Percentiles rank a stretch among this genome's conserved stretches.
Evolutionary conservation across 2,113 vertebrate genomes (phyloP).

Genomic region (Hystrix brachyura): DNA sequence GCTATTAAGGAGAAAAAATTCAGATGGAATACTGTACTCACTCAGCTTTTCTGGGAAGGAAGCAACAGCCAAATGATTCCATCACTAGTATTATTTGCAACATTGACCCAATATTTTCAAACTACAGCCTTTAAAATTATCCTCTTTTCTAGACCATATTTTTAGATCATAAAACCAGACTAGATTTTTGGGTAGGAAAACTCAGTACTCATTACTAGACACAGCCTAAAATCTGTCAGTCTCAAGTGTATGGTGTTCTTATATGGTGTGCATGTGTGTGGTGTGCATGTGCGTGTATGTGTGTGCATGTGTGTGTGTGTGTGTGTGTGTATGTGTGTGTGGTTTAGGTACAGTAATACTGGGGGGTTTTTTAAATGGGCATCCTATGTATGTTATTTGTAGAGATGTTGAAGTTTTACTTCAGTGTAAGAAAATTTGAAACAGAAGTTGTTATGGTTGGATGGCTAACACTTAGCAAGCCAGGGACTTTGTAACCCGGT

Average conservation of each 20-base stretch:
- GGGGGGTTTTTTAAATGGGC: not conserved
- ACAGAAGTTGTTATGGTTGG: not conserved
- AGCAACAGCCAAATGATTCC: constrained; percentile 44
- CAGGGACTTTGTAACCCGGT: not conserved
- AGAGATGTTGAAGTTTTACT: not conserved
- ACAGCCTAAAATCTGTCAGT: constrained; percentile 40
- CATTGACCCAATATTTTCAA: constrained; percentile 56
- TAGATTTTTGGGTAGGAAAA: constrained; percentile 2
- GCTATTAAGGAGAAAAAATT: not conserved
- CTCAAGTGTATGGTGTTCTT: not conserved
- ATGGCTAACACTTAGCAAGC: not conserved
- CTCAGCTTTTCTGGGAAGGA: constrained; percentile 62
- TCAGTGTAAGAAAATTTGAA: constrained; percentile 22
- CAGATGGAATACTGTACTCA: constrained; percentile 48
- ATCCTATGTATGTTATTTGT: not conserved
- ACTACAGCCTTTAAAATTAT: constrained; percentile 3
- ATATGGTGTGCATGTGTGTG: not conserved
- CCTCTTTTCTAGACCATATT: not conserved
- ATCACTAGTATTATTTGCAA: constrained; percentile 53
- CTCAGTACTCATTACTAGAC: not conserved
- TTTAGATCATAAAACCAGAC: constrained; percentile 47
- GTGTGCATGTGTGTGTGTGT: not conserved
- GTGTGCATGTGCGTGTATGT: not conserved
- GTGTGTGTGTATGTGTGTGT: not conserved
- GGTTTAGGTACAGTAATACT: not conserved